A percentile compares a stretch with the other conserved stretches of the same genome.
Evolutionary conservation across 2,113 vertebrate species (phyloP).

Genomic region (cat (Felis catus)): F.catus_Fca126_mat1.0 CM031419.1:149862501-149863000

Average conservation of each 20-base stretch:
- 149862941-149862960: not conserved
- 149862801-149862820: too few species aligned
- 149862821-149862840: too few species aligned
- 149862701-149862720: too few species aligned
- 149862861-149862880: not conserved
- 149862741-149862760: too few species aligned
- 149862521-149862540: not conserved
- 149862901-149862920: conserved; percentile 6
- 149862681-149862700: too few species aligned
- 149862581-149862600: not conserved
- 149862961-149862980: not conserved
- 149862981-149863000: conserved; percentile 37
- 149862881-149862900: not conserved
- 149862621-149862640: not conserved
- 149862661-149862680: too few species aligned
- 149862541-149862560: not conserved
- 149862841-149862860: not conserved
- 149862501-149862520: conserved; percentile 15
- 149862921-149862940: not conserved
- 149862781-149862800: too few species aligned
- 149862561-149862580: not conserved
- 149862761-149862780: too few species aligned
- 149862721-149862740: too few species aligned
- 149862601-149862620: not conserved
- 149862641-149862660: too few species aligned